A percentile compares a stretch with the other conserved stretches of the same genome.
phyloP scores from a whole-genome alignment of 2,888 invertebrate species.

The Tinea trinotella region DNA sequence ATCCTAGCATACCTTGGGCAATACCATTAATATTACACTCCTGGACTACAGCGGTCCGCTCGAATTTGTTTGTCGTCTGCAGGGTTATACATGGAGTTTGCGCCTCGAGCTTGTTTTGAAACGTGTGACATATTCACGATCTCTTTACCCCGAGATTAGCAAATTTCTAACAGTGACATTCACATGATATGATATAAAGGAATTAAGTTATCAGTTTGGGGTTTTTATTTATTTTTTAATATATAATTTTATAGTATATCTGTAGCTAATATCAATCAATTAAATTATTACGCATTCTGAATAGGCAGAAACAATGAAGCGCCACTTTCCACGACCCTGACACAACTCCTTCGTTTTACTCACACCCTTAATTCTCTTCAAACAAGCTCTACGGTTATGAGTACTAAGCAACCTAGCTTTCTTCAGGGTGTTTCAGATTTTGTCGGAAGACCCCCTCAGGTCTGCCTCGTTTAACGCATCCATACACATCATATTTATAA shows the following conservation, averaged over 20 bases:
- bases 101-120: conserved; percentile 24
- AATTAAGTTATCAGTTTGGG: not conserved
- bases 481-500: too few species aligned
- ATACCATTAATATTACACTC: conserved; percentile 62
- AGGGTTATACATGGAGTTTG: not conserved
- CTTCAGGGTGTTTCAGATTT: too few species aligned
- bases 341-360: too few species aligned
- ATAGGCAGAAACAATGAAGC: too few species aligned
- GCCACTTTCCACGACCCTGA: too few species aligned
- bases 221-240: not conserved
- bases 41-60: conserved; percentile 25
- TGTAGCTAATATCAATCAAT: not conserved
- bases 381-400: too few species aligned
- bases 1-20: conserved; percentile 65
- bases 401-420: too few species aligned
- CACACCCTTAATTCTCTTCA: too few species aligned
- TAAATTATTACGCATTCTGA: too few species aligned
- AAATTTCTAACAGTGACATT: not conserved
- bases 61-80: conserved; percentile 14
- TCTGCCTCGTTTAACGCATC: too few species aligned
- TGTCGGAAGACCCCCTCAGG: too few species aligned
- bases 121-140: conserved; percentile 59
- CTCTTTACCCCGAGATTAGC: conserved; percentile 8
- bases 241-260: not conserved
- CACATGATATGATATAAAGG: not conserved